Evolutionary conservation across 2,888 invertebrate species (phyloP).

Genomic region (Ecdyonurus torrentis): DNA sequence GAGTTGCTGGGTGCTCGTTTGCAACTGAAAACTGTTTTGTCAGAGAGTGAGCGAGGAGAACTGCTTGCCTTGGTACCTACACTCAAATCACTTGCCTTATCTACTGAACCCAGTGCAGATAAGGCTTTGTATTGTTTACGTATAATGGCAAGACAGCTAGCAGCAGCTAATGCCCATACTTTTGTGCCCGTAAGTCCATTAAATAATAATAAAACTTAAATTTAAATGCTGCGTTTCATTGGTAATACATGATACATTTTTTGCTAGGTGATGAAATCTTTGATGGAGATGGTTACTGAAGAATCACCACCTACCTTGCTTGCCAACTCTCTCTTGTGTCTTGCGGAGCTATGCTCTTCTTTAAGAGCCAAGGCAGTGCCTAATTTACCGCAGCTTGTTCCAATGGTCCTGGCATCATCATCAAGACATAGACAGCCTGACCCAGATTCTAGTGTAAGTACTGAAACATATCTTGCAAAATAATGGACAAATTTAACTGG

Average conservation of each 20-base stretch:
- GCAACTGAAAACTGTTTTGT: constrained; percentile 45
- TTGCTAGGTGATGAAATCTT: neutral
- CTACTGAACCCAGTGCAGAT: neutral
- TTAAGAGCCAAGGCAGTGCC: constrained; percentile 59
- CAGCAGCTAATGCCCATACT: neutral
- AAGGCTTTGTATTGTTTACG: constrained; percentile 1
- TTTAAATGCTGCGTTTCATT: neutral
- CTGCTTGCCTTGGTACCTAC: constrained; percentile 12
- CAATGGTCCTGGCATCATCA: neutral
- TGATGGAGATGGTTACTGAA: neutral
- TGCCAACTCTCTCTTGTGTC: constrained; percentile 55
- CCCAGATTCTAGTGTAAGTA: neutral
- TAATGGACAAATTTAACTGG: too few relatives aligned
- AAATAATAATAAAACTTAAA: too few relatives aligned
- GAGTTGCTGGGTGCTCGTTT: constrained; percentile 73
- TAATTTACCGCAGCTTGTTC: constrained; percentile 44
- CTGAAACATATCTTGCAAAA: too few relatives aligned
- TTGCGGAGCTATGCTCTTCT: constrained; percentile 61
- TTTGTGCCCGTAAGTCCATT: neutral
- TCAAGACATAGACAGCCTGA: neutral
- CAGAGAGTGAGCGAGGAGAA: constrained; percentile 14
- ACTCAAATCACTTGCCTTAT: constrained; percentile 12
- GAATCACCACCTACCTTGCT: constrained; percentile 26
- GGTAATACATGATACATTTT: neutral
- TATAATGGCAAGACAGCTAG: neutral